Conservation (phyloP, 2,797 vertebrate species). For the Mus minutoides region DNA sequence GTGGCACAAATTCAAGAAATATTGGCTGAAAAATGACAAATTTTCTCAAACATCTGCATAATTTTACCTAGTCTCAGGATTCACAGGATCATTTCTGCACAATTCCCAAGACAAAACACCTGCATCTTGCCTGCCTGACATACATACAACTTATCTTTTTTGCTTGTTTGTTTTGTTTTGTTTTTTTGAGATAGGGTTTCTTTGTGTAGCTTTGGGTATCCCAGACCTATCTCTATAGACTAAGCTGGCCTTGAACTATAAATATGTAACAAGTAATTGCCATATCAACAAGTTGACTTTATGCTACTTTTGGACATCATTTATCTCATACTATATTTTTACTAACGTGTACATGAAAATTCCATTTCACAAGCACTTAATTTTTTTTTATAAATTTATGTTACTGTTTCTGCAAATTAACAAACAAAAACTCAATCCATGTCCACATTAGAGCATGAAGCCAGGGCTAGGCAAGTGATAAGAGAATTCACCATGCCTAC, state of each 20-base stretch:
- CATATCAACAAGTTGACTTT: neutral
- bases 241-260: neutral
- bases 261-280: neutral
- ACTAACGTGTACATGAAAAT: neutral
- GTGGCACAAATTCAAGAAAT: neutral
- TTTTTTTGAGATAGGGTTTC: neutral
- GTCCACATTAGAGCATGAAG: neutral
- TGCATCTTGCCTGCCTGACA: neutral
- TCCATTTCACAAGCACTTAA: neutral
- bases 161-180: neutral
- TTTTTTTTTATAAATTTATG: neutral
- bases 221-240: neutral
- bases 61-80: neutral
- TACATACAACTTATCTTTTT: neutral
- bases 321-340: slow-evolving; percentile 9
- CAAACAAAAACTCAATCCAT: neutral
- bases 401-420: neutral
- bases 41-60: neutral
- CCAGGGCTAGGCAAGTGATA: neutral
- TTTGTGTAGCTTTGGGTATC: neutral
- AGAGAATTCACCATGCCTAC: neutral
- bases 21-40: neutral
- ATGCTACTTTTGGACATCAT: neutral
- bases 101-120: neutral
- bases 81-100: slow-evolving; percentile 16